These are phyloP conservation scores for Rafetus swinhoei DNA, from an alignment of 2,113 vertebrate species.

Conservation along the genomic window DNA sequence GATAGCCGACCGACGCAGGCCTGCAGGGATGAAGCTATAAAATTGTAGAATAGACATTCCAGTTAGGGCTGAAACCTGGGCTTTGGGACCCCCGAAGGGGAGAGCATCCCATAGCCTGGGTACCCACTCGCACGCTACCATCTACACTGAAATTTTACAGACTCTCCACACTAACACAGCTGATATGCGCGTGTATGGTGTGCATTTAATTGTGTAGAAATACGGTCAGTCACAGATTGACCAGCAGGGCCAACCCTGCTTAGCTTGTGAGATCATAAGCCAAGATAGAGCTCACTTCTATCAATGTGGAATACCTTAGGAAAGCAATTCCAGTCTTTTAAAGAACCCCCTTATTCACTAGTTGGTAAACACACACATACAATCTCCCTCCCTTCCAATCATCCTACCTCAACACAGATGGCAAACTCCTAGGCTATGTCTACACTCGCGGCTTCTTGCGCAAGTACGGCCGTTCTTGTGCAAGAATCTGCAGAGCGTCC, in stretches of 20 bases:
- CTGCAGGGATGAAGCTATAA: neutral
- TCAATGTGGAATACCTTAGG: neutral
- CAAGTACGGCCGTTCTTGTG: no score
- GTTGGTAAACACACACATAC: neutral
- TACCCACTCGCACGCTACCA: neutral
- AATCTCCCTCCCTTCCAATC: neutral
- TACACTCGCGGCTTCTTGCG: no score
- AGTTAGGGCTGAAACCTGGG: neutral
- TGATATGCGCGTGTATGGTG: fast-evolving
- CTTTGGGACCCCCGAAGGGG: neutral
- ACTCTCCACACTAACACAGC: neutral
- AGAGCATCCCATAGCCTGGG: neutral
- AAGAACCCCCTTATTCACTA: neutral
- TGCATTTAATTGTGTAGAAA: neutral
- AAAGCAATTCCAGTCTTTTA: neutral
- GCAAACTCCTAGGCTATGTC: neutral
- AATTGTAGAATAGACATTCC: neutral
- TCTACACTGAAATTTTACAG: neutral
- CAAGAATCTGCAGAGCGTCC: no score
- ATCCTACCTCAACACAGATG: neutral
- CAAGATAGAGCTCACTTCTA: neutral
- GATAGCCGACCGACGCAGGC: neutral
- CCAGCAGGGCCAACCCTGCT: neutral
- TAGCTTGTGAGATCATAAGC: neutral
- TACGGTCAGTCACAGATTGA: neutral